Evolutionary conservation across 2,888 invertebrate genomes (phyloP).

Genomic region (Orthosia gothica): DNA sequence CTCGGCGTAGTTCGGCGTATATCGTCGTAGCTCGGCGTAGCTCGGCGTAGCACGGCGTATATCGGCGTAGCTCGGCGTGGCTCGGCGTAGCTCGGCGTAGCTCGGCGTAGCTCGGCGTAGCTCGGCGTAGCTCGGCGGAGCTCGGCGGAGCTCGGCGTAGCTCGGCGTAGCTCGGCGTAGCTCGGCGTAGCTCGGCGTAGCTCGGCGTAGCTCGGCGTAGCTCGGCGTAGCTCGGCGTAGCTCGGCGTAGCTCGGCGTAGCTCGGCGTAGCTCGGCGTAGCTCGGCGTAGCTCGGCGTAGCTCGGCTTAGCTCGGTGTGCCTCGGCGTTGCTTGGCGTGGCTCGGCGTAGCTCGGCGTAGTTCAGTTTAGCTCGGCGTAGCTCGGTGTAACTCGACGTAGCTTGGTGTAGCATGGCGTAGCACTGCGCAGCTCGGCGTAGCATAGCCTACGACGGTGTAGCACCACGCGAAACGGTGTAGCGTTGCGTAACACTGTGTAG

Average conservation of each 20-base stretch:
- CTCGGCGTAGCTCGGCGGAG: neutral
- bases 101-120: neutral
- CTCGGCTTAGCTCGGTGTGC: too few species aligned
- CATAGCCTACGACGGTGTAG: too few species aligned
- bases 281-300: too few species aligned
- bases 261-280: neutral
- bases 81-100: neutral
- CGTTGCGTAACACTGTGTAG: neutral
- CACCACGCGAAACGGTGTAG: neutral
- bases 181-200: neutral
- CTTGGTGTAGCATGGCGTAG: too few species aligned
- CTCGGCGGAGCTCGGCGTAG: neutral
- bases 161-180: neutral
- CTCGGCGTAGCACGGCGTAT: neutral
- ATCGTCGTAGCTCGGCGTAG: neutral
- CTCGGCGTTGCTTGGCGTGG: too few species aligned
- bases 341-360: too few species aligned
- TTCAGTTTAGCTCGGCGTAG: too few species aligned
- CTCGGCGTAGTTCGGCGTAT: neutral
- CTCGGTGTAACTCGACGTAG: too few species aligned
- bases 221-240: neutral
- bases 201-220: too few species aligned
- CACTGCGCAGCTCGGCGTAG: too few species aligned
- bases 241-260: neutral
- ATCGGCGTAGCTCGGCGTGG: neutral